A percentile compares a stretch with the other conserved stretches of the same genome.
These are phyloP conservation scores for Lytechinus variegatus DNA, from an alignment of 35 echinoderm and acorn worm species.

Conservation along the genomic window DNA sequence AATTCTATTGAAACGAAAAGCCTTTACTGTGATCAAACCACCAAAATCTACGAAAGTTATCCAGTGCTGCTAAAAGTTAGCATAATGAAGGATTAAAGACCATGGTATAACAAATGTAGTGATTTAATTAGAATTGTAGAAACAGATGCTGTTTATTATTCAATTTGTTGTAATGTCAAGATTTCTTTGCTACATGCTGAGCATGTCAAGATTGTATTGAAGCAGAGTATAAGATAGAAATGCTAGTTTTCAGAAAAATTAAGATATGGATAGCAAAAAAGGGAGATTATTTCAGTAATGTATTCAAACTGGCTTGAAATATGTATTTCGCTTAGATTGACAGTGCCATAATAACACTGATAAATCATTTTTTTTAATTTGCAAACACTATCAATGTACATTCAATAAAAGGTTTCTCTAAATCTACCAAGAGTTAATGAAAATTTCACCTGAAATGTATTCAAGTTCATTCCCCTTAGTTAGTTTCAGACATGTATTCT, in stretches of 20 bases:
- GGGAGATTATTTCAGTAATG: background rate
- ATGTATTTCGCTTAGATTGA: background rate
- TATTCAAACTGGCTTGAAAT: background rate
- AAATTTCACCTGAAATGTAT: background rate
- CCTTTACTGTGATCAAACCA: background rate
- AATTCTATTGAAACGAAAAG: background rate
- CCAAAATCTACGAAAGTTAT: background rate
- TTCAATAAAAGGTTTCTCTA: background rate
- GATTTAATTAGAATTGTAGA: background rate
- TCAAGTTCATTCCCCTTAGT: background rate
- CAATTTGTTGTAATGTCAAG: background rate
- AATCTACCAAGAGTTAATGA: background rate
- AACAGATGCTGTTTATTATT: background rate
- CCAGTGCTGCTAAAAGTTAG: background rate
- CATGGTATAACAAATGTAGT: background rate
- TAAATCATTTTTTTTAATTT: background rate
- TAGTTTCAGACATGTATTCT: background rate
- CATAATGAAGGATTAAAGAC: background rate
- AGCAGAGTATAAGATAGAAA: background rate
- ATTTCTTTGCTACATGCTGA: slow-evolving; percentile 18
- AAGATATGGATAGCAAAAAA: background rate
- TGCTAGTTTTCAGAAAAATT: background rate
- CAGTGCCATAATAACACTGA: background rate
- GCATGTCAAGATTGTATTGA: background rate
- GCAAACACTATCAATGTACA: background rate